Percentiles rank a stretch among this genome's conserved stretches.
Conservation (phyloP, 1,140 invertebrate species). For the Zaprionus nigranus region DNA sequence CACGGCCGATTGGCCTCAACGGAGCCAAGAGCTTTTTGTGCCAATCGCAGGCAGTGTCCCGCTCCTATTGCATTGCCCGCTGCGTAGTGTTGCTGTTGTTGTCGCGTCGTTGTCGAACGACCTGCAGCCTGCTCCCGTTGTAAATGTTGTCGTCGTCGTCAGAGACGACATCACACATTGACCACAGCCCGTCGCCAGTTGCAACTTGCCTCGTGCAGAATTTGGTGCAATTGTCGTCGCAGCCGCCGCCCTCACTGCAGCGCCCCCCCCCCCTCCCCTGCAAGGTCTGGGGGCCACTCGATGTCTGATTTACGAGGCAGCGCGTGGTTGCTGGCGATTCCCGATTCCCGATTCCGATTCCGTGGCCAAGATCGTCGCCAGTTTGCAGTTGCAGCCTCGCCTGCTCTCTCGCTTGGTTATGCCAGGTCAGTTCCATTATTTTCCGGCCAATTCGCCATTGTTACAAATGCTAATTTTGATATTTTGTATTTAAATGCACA, state of each 20-base stretch:
- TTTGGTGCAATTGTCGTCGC: constrained; percentile 61
- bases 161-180: constrained; percentile 76
- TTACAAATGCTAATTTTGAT: constrained; percentile 83
- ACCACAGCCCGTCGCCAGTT: constrained; percentile 35
- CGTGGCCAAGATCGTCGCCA: constrained; percentile 66
- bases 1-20: constrained; percentile 72
- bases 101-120: constrained; percentile 43
- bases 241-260: constrained; percentile 15
- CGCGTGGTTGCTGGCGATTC: constrained; percentile 12
- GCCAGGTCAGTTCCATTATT: constrained; percentile 82
- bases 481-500: constrained; percentile 80
- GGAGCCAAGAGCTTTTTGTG: constrained; percentile 35
- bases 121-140: constrained; percentile 77
- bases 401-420: constrained; percentile 32
- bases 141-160: constrained; percentile 67
- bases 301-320: constrained; percentile 68
- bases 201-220: constrained; percentile 36
- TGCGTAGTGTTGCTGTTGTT: constrained; percentile 16
- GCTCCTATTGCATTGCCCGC: constrained; percentile 1
- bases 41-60: constrained; percentile 54
- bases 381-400: background rate
- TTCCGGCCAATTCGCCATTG: constrained; percentile 80
- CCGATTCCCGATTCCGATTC: constrained; percentile 42
- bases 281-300: constrained; percentile 11
- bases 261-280: background rate